phyloP scores from a whole-genome alignment of 2,113 vertebrate species.

The Grantiella picta region DNA sequence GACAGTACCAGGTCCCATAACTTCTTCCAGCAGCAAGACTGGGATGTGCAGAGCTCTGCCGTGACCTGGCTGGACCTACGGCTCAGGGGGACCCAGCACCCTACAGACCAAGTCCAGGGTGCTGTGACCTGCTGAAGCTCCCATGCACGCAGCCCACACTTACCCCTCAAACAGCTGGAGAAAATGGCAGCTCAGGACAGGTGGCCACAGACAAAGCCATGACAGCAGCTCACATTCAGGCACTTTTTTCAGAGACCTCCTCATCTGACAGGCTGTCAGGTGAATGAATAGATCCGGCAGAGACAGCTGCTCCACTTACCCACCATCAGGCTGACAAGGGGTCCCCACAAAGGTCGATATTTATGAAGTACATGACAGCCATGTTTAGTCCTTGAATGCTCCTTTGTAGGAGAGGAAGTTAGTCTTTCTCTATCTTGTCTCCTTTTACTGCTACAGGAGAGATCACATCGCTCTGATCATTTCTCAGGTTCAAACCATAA shows the following conservation, averaged over 20 bases:
- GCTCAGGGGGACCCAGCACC: background rate
- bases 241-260: background rate
- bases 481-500: background rate
- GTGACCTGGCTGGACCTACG: rapidly evolving
- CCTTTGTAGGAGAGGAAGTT: background rate
- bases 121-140: background rate
- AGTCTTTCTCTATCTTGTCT: background rate
- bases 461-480: rapidly evolving
- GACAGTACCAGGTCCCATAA: background rate
- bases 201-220: background rate
- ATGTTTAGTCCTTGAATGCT: background rate
- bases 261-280: background rate
- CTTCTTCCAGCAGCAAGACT: background rate
- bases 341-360: background rate
- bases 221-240: background rate
- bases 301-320: background rate
- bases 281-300: background rate
- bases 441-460: background rate
- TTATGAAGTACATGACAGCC: background rate
- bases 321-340: background rate
- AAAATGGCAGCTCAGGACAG: background rate
- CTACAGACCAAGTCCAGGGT: rapidly evolving
- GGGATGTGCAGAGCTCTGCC: background rate
- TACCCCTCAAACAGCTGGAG: background rate
- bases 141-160: rapidly evolving